Evolutionary conservation across 2,888 invertebrate species (phyloP), one percentile per base, ranked within the genome.

Genomic region (Acrobasis consociella): DNA sequence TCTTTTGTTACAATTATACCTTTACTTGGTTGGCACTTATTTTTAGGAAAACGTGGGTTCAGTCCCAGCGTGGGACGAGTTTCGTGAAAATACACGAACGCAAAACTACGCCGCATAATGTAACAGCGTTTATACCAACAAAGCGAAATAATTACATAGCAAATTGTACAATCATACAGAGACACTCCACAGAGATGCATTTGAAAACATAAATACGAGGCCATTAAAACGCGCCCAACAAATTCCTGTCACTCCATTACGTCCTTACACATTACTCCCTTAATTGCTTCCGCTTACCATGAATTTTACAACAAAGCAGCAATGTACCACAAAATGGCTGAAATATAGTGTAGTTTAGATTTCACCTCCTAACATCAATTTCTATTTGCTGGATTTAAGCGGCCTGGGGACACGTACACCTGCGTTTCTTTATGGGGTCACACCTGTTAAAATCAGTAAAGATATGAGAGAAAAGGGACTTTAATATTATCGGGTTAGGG

Each of bases 231-330:
- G 82, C 80, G 82, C 75, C 76, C 83, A 83, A 86, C 85, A 85
- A 89, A 87, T 88, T 87, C 85, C 80, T 83, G 82, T 86, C 87
- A 88, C 85, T 87, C 84, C 83, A 87, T 87, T 87, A 87, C 85
- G 84, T 85, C 82, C 83, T 87, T 88, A 86, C 83, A 88, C 85
- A 86, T 89, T 86, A 86, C 84, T 80, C 79, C 78, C 83, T 82
- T 89, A 89, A 90, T 89, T 90, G 86, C 86, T 89, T 87, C 86
- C 88, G 85, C 81, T 89, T 86, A 87, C 85, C 82, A 82, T 85
- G 85, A 88, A 87, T 89, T 89, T 87, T 84, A 86, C 87, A 86
- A 85, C 85, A 88, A 86, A 87, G 85, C 84, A 82, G 77, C 75
- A 77, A 81, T 76, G 78, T 77, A 75, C 82, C 84, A 77, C 83